These are phyloP conservation scores for Agraylea sexmaculata DNA, from an alignment of 1,140 invertebrate species.

Conservation along the genomic window DNA sequence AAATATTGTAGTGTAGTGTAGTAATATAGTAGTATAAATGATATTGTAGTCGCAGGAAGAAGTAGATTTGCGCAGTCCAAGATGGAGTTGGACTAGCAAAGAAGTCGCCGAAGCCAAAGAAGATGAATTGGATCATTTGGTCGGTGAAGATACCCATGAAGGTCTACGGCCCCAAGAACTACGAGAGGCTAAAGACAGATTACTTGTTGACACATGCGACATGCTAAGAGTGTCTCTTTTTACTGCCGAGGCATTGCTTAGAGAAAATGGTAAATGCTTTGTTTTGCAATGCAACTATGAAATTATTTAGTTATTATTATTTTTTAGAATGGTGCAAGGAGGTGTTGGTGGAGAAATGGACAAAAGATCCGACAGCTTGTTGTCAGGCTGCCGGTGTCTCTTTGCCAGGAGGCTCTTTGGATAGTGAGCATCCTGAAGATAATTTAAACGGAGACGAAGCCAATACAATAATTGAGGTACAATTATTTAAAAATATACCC, in stretches of 20 bases:
- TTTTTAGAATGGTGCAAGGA: constrained; percentile 60
- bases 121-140: constrained; percentile 31
- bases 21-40: too few relatives aligned
- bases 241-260: constrained; percentile 57
- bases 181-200: constrained; percentile 63
- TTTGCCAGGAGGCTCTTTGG: constrained; percentile 34
- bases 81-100: constrained; percentile 14
- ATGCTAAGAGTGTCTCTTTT: constrained; percentile 63
- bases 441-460: constrained; percentile 2
- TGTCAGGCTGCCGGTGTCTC: constrained; percentile 57
- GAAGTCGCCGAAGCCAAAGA: constrained; percentile 16
- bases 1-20: too few relatives aligned
- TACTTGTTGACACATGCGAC: constrained; percentile 62
- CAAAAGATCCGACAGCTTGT: constrained; percentile 52
- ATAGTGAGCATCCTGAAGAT: constrained; percentile 19
- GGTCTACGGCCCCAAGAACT: constrained; percentile 57
- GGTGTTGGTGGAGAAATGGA: constrained; percentile 56
- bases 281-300: background rate
- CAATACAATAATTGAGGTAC: constrained; percentile 17
- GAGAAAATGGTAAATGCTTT: constrained; percentile 49
- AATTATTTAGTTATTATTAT: constrained; percentile 5
- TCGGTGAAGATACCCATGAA: constrained; percentile 42
- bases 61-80: constrained; percentile 15
- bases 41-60: constrained; percentile 18
- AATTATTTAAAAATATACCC: too few relatives aligned